Evolutionary conservation across 2,888 invertebrate species (phyloP), one percentile per base, ranked within the genome.

Genomic region (Lasioglossum zephyrum): DNA sequence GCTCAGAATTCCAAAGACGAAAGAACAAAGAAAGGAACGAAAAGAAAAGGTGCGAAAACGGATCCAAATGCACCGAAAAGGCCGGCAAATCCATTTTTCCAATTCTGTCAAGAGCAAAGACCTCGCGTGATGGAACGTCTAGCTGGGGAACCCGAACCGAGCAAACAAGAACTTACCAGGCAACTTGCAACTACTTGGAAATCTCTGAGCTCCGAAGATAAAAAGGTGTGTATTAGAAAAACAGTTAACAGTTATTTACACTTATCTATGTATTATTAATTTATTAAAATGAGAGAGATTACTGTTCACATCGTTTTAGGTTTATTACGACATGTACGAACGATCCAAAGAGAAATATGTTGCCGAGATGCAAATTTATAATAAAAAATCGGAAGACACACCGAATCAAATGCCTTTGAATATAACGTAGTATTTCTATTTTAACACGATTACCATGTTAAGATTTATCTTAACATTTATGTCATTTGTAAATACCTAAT

Each of bases 1-100:
- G 86, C 86, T 79, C 80, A 90, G 77, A 90, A 91, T 90, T 88
- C 88, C 81, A 94, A 94, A 82, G 94, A 95, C 76, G 93, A 95
- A 74, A 95, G 94, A 79, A 93, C 94, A 8, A 95, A 94, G 89
- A 97, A 97, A 95, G 96, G 95, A 22, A 92, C 95, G 69, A 96
- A 96, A 95, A 95, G 96, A 90, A 97, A 96, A 88, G 97, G 96
- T 94, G 91, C 95, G 8, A 96, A 96, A 90, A 95, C 95, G 91
- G 97, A 97, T 95, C 97, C 97, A 0, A 97, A 97, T 95, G 97
- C 97, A 74, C 97, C 97, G 0, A 97, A 97, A 93, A 96, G 97
- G 89, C 97, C 97, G 1, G 97, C 97, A 79, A 97, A 97, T 96
- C 97, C 97, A 74, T 97, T 97, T 95, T 97, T 97, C 92, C 97